phyloP scores from a whole-genome alignment of 2,888 invertebrate species.

The Dorcus parallelipipedus region DNA sequence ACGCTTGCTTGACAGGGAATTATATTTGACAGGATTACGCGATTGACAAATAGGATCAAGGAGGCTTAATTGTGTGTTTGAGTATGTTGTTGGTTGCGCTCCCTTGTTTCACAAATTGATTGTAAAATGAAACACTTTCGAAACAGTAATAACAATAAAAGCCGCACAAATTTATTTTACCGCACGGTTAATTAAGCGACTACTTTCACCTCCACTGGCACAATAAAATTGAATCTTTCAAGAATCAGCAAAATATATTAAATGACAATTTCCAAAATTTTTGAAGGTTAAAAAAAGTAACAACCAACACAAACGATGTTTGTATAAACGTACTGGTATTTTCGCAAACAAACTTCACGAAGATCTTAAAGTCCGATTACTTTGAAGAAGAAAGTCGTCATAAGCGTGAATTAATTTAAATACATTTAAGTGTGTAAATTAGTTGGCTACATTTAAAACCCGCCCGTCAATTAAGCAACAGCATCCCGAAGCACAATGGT shows the following conservation, averaged over 20 bases:
- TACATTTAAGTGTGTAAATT: slow-evolving; percentile 19
- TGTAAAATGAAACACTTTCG: slow-evolving; percentile 17
- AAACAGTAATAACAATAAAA: neutral
- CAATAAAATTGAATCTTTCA: too few species aligned
- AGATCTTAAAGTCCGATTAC: too few species aligned
- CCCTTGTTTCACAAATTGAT: slow-evolving; percentile 31
- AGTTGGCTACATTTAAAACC: slow-evolving; percentile 12
- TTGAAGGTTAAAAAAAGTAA: too few species aligned
- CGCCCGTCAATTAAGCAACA: slow-evolving; percentile 11
- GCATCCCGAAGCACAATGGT: slow-evolving; percentile 6
- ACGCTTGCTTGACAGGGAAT: slow-evolving; percentile 43
- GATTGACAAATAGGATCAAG: slow-evolving; percentile 49
- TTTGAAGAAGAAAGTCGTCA: neutral
- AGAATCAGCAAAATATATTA: too few species aligned
- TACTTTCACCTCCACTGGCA: too few species aligned
- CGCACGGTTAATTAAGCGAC: too few species aligned
- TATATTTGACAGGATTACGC: slow-evolving; percentile 48
- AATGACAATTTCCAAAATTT: too few species aligned
- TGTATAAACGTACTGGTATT: too few species aligned
- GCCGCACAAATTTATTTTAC: too few species aligned
- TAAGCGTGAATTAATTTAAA: slow-evolving; percentile 7
- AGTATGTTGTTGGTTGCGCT: slow-evolving; percentile 31
- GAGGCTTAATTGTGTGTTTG: slow-evolving; percentile 44
- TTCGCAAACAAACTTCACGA: too few species aligned
- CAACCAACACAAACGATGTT: too few species aligned